A percentile compares a stretch with the other conserved stretches of the same genome.
Conservation (phyloP, 2,113 vertebrate species). For the Xerus inauris region DNA sequence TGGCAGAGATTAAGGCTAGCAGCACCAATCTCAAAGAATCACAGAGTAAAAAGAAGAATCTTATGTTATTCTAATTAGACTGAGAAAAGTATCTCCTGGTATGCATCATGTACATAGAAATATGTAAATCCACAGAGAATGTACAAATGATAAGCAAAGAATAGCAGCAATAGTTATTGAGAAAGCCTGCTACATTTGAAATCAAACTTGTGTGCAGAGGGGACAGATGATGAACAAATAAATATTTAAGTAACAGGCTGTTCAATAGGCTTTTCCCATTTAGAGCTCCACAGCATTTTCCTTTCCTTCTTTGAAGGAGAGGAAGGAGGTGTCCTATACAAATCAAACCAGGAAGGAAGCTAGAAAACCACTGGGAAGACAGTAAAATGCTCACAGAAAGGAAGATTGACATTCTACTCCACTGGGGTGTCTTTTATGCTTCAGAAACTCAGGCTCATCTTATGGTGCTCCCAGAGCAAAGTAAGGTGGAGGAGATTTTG, state of each 20-base stretch:
- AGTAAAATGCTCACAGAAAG: neutral
- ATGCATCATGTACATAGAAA: neutral
- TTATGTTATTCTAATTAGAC: neutral
- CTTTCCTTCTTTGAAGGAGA: neutral
- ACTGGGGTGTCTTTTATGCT: neutral
- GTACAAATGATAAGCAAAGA: neutral
- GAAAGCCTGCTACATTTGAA: neutral
- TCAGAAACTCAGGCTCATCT: neutral
- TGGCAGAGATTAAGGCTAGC: neutral
- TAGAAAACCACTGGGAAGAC: neutral
- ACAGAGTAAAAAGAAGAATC: neutral
- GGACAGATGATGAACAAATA: neutral
- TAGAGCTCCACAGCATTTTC: neutral
- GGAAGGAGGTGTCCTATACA: neutral
- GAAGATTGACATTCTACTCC: neutral
- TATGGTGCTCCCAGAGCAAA: neutral
- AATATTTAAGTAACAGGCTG: neutral
- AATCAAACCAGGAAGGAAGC: neutral
- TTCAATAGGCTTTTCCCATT: neutral
- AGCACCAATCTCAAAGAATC: neutral
- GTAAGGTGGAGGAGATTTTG: neutral
- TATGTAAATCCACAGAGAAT: neutral
- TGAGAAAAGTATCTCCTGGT: neutral
- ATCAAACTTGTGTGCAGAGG: neutral
- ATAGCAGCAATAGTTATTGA: neutral